Base-by-base conservation (phyloP, 2,888 invertebrate species). In the Drosophila niveifrons region DNA sequence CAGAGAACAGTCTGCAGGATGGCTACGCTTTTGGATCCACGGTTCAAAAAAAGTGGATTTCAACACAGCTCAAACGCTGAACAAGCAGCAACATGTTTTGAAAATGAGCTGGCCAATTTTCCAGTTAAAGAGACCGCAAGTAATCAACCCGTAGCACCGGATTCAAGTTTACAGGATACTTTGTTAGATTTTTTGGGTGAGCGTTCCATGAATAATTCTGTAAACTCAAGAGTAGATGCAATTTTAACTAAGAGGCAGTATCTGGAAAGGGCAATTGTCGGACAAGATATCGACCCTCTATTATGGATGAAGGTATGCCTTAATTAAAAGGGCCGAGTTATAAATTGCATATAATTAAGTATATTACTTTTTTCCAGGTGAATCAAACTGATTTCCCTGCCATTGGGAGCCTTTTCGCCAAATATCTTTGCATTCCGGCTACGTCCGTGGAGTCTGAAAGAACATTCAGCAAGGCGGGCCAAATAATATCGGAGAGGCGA, bases 251-350 rank as follows among this genome's bases (percentile, higher is more conserved):
- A 44, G 7, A 29, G 50, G 29, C 58, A 51, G 18, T 59, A 51
- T 50, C 15, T 51, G 51, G 48, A 51, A 17, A 59, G 36, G n/a
- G 36, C 36, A 3, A 10, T 39, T 10, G 36, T 11, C 11, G 3
- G 3, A n/a, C 36, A 39, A 48, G 59, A 61, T 31, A 46, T 48
- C 7, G 43, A 51, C 13, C 44, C 59, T 18, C 39, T 58, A 10
- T 50, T 50, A 50, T 58, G 17, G 17, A 18, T 18, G 17, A 18
- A 18, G 17, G 17, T 18, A 18, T 18, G 17, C 17, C 17, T 18
- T 18, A 18, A 18, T 18, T 18, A 18, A 18, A 18, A 18, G 17
- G 1, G 17, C 17, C 17, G 17, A 18, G 17, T 18, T 18, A 18
- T 18, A 18, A 18, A 18, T 18, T 18, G 17, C 17, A 18, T 18